A percentile compares a stretch with the other conserved stretches of the same genome.
Evolutionary conservation across 2,113 vertebrate genomes (phyloP).

Genomic region (Hystrix cristata): DNA sequence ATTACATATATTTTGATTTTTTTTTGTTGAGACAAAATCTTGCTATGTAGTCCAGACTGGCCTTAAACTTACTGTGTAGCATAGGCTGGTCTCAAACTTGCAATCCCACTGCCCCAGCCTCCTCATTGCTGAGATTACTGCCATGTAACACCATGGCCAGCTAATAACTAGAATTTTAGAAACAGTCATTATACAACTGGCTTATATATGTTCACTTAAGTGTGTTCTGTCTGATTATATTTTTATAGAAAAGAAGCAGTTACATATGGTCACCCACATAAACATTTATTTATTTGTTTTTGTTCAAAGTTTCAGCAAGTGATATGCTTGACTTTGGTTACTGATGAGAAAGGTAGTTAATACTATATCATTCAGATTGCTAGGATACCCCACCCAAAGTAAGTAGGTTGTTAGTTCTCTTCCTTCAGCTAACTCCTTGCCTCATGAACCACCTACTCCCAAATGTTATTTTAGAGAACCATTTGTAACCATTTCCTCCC

Average conservation of each 20-base stretch:
- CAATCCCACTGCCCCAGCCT: not conserved
- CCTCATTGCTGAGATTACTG: not conserved
- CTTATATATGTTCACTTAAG: not conserved
- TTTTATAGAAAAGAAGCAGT: not conserved
- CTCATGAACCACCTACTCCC: conserved; percentile 44
- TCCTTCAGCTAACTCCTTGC: conserved; percentile 46
- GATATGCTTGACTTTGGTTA: not conserved
- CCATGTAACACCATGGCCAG: not conserved
- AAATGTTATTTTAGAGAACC: conserved; percentile 58
- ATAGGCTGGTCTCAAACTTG: not conserved
- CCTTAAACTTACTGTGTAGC: not conserved
- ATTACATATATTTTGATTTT: not conserved
- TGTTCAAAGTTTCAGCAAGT: conserved; percentile 33
- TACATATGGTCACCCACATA: not conserved
- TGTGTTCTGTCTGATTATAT: not conserved
- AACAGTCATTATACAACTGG: not conserved
- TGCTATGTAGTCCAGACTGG: not conserved
- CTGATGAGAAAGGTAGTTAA: not conserved
- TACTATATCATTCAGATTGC: conserved; percentile 4
- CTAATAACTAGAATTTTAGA: not conserved
- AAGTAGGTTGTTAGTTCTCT: not conserved
- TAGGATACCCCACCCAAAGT: not conserved
- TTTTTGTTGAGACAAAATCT: not conserved
- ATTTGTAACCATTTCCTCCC: conserved; percentile 36
- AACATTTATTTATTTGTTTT: not conserved